Conservation (phyloP, 2,113 vertebrate species). For the Todiramphus chloris region DNA sequence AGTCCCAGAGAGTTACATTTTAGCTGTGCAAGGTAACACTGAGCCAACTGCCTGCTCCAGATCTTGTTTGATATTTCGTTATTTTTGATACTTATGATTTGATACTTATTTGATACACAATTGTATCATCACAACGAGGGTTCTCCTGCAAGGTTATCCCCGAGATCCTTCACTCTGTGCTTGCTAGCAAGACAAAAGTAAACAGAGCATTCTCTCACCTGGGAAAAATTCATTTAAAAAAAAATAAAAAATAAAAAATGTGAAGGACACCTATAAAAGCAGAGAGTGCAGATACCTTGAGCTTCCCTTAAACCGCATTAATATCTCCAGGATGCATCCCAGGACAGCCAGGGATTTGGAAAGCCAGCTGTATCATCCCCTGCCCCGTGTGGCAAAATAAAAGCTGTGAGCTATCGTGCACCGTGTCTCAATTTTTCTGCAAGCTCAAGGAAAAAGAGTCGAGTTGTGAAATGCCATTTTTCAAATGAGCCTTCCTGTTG, state of each 20-base stretch:
- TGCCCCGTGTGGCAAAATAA: background rate
- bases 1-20: background rate
- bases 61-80: background rate
- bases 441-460: background rate
- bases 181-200: too few relatives aligned
- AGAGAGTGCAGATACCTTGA: background rate
- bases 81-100: too few relatives aligned
- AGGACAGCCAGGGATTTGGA: background rate
- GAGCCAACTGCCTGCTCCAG: background rate
- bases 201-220: too few relatives aligned
- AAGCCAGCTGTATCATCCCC: background rate
- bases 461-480: background rate
- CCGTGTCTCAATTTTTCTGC: background rate
- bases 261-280: background rate
- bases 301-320: background rate
- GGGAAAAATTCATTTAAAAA: background rate
- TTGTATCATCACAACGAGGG: too few relatives aligned
- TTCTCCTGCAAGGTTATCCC: too few relatives aligned
- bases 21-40: background rate
- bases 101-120: too few relatives aligned
- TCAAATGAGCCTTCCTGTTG: background rate
- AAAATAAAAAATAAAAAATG: background rate
- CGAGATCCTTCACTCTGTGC: too few relatives aligned
- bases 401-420: background rate
- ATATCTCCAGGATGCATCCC: background rate